These are phyloP conservation scores for Tetramorium bicarinatum DNA, from an alignment of 2,888 invertebrate species.

Conservation along the genomic window DNA sequence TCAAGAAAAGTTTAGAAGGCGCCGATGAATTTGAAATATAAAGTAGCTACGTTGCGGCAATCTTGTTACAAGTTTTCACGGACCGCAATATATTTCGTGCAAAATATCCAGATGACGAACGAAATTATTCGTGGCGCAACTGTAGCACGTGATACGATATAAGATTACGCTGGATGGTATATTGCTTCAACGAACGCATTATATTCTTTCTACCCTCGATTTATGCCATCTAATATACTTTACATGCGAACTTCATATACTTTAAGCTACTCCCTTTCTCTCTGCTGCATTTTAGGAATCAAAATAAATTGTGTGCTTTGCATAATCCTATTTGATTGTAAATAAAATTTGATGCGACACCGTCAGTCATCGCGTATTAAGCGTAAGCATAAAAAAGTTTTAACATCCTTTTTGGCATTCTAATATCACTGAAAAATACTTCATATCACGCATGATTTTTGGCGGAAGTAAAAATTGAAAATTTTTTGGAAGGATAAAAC, in stretches of 20 bases:
- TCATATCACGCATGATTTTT: neutral
- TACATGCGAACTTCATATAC: neutral
- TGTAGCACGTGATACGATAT: slow-evolving; percentile 28
- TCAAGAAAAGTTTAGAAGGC: slow-evolving; percentile 28
- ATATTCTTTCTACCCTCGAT: slow-evolving; percentile 30
- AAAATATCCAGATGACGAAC: slow-evolving; percentile 43
- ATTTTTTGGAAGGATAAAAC: neutral
- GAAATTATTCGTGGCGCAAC: slow-evolving; percentile 39
- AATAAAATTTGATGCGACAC: neutral
- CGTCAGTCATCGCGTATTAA: neutral
- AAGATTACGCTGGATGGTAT: slow-evolving; percentile 30
- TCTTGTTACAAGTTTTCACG: slow-evolving; percentile 39
- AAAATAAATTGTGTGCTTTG: neutral
- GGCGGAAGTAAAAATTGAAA: neutral
- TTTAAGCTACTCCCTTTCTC: neutral
- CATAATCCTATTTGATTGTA: neutral
- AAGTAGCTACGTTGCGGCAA: slow-evolving; percentile 28
- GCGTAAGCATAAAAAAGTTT: neutral
- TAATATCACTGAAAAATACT: neutral
- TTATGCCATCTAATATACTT: slow-evolving; percentile 11
- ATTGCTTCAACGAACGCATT: neutral
- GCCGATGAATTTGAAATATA: slow-evolving; percentile 42
- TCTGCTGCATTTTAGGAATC: neutral
- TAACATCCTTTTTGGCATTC: neutral
- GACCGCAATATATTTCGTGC: slow-evolving; percentile 34